Percentiles rank a stretch among this genome's conserved stretches.
phyloP scores from a whole-genome alignment of 1,140 invertebrate genomes.

The Caenorhabditis briggsae region DNA sequence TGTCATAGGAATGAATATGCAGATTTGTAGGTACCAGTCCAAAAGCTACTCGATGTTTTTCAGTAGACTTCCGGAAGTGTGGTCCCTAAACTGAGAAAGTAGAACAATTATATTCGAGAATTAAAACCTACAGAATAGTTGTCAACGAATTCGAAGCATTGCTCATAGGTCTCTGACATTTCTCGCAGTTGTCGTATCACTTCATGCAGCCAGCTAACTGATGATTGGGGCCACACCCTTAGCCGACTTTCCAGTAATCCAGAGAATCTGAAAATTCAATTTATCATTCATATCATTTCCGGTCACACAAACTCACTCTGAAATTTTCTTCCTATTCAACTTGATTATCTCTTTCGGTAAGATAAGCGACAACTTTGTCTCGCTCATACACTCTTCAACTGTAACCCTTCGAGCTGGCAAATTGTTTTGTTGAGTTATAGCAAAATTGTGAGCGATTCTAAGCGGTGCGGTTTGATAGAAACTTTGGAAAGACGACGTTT shows the following conservation, averaged over 20 bases:
- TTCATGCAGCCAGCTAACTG: conserved; percentile 11
- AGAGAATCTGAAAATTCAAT: conserved; percentile 22
- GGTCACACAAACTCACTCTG: conserved; percentile 48
- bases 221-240: conserved; percentile 36
- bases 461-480: conserved; percentile 55
- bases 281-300: background rate
- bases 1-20: conserved; percentile 55
- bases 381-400: conserved; percentile 59
- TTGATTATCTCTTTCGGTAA: conserved; percentile 58
- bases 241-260: conserved; percentile 47
- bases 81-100: conserved; percentile 29
- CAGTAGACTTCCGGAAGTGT: conserved; percentile 57
- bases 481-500: conserved; percentile 29
- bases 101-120: background rate
- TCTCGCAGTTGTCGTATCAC: conserved; percentile 39
- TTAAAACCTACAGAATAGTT: conserved; percentile 47
- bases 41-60: conserved; percentile 62
- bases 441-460: conserved; percentile 52
- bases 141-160: conserved; percentile 59
- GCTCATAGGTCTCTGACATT: conserved; percentile 60
- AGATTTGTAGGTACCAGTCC: conserved; percentile 61
- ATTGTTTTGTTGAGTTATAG: conserved; percentile 59
- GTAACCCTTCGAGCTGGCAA: conserved; percentile 46
- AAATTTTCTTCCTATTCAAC: conserved; percentile 44
- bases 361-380: conserved; percentile 57